phyloP scores from a whole-genome alignment of 2,888 invertebrate genomes.

The Baccha elongata region DNA sequence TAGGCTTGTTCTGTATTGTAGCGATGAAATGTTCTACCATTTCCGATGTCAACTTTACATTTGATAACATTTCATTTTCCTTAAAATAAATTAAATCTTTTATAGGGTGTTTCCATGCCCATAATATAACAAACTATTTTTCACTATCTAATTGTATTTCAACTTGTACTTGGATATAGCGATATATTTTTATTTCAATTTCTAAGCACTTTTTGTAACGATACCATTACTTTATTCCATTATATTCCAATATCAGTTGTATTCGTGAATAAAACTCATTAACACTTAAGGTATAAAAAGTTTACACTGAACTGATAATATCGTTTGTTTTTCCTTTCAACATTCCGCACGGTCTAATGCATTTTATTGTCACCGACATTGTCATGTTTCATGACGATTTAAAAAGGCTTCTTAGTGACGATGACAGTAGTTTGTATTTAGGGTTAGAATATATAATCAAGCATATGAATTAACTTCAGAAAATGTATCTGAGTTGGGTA shows the following conservation, averaged over 20 bases:
- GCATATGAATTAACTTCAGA: too few relatives aligned
- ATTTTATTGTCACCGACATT: slow-evolving; percentile 5
- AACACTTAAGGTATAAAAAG: slow-evolving; percentile 38
- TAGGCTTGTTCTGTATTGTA: too few relatives aligned
- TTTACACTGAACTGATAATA: slow-evolving; percentile 48
- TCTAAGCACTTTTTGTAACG: slow-evolving; percentile 23
- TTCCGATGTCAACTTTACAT: too few relatives aligned
- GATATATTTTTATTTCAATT: background rate
- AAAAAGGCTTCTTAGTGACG: slow-evolving; percentile 34
- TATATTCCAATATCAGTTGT: slow-evolving; percentile 20
- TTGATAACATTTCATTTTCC: too few relatives aligned
- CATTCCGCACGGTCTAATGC: slow-evolving; percentile 26
- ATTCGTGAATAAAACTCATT: slow-evolving; percentile 52
- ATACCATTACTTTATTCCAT: slow-evolving; percentile 16
- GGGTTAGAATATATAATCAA: too few relatives aligned
- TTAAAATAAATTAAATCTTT: too few relatives aligned
- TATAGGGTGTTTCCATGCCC: too few relatives aligned
- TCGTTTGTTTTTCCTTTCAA: slow-evolving; percentile 16
- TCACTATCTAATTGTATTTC: background rate
- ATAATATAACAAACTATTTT: too few relatives aligned
- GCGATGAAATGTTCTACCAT: too few relatives aligned
- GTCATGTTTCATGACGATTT: slow-evolving; percentile 6
- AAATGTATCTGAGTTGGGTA: too few relatives aligned
- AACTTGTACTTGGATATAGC: background rate
- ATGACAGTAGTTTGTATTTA: too few relatives aligned